Conservation (phyloP, 2,797 vertebrate genomes). For the Aplochiton taeniatus region DNA sequence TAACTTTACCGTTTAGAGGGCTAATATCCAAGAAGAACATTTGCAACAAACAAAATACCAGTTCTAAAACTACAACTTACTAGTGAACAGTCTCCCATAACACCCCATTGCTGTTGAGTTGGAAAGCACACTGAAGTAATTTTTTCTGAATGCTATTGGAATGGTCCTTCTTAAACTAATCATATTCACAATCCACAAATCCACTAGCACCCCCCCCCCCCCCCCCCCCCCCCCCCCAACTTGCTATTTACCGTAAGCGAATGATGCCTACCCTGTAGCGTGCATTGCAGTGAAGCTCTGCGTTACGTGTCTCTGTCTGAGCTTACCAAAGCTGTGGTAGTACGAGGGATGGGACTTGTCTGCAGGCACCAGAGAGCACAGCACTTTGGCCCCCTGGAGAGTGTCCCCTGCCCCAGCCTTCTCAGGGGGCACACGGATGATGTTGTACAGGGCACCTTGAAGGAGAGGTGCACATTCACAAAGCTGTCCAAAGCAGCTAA, state of each 20-base stretch:
- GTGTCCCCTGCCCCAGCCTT: conserved; percentile 66
- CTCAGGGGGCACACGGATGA: conserved; percentile 84
- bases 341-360: conserved; percentile 87
- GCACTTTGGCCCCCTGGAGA: conserved; percentile 81
- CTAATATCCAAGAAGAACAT: no score
- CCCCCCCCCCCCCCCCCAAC: no score
- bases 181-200: no score
- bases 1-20: no score
- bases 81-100: no score
- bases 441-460: conserved; percentile 87
- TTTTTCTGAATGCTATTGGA: no score
- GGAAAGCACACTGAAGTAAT: no score
- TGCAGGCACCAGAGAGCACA: conserved; percentile 84
- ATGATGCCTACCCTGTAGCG: neutral
- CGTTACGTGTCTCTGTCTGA: neutral
- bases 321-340: conserved; percentile 95
- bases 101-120: no score
- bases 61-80: no score
- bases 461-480: neutral
- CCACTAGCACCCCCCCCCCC: no score
- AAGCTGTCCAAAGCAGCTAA: neutral
- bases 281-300: neutral
- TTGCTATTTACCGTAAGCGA: neutral
- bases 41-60: no score
- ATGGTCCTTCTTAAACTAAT: no score